Conservation (phyloP, 2,888 invertebrate genomes). For the Piscicola geometra region DNA sequence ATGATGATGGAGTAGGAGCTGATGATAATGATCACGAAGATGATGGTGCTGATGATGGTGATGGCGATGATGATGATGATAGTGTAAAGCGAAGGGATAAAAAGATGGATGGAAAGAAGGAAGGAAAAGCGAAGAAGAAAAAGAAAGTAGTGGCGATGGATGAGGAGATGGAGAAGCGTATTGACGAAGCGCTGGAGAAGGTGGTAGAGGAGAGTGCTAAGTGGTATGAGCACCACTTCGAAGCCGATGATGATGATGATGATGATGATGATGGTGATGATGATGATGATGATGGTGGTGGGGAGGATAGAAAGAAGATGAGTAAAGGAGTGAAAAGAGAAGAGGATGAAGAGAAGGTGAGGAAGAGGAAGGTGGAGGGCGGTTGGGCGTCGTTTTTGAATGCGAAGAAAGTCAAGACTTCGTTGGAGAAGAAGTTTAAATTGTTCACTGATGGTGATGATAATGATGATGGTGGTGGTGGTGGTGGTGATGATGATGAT, state of each 20-base stretch:
- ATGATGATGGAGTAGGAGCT: background rate
- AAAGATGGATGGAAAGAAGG: background rate
- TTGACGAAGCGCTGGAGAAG: constrained; percentile 8
- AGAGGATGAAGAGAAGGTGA: constrained; percentile 18
- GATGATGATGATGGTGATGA: background rate
- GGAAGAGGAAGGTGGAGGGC: constrained; percentile 12
- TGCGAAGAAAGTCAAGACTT: constrained; percentile 1
- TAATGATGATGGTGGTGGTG: background rate
- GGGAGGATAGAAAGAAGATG: background rate
- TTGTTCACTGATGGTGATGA: constrained; percentile 9
- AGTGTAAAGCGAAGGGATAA: background rate
- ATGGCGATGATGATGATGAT: background rate
- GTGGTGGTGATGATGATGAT: background rate
- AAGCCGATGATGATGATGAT: background rate
- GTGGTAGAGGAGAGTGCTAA: constrained; percentile 7
- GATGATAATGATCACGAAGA: background rate
- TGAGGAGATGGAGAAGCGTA: background rate
- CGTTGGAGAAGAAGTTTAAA: constrained; percentile 8
- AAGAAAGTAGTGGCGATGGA: background rate
- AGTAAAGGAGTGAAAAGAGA: background rate
- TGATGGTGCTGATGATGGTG: background rate
- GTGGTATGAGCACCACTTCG: constrained; percentile 25
- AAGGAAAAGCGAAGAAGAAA: background rate
- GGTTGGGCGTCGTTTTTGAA: constrained; percentile 19
- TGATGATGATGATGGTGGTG: background rate